Evolutionary conservation across 2,888 invertebrate species (phyloP).

Genomic region (Neria commutata): DNA sequence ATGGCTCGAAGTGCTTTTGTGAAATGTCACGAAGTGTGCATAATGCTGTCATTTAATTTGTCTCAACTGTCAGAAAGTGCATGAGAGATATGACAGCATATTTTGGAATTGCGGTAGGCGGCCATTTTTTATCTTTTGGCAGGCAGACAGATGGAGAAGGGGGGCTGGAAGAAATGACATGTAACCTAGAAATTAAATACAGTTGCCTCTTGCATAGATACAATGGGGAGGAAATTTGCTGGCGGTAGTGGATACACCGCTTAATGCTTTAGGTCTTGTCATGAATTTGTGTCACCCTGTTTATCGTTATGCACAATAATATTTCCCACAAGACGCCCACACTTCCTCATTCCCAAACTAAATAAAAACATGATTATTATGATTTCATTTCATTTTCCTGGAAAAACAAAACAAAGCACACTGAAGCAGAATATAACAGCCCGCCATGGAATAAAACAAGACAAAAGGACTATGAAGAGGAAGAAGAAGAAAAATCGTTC

Average conservation of each 20-base stretch:
- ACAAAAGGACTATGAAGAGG: constrained; percentile 33
- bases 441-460: constrained; percentile 15
- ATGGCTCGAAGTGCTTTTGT: neutral
- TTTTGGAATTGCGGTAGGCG: no score
- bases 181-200: no score
- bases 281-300: neutral
- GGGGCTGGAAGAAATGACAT: no score
- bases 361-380: constrained; percentile 30
- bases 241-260: no score
- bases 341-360: neutral
- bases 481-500: constrained; percentile 34
- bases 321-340: constrained; percentile 15
- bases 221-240: no score
- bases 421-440: constrained; percentile 22
- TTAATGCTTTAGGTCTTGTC: no score
- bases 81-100: no score
- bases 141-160: no score
- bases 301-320: neutral
- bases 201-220: no score
- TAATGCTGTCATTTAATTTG: constrained; percentile 22
- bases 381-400: constrained; percentile 45
- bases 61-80: constrained; percentile 7
- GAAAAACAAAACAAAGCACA: constrained; percentile 39
- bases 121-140: no score
- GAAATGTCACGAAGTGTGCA: constrained; percentile 8